A percentile compares a stretch with the other conserved stretches of the same genome.
phyloP scores from a whole-genome alignment of 2,113 vertebrate species.

The Amphilophus citrinellus region DNA sequence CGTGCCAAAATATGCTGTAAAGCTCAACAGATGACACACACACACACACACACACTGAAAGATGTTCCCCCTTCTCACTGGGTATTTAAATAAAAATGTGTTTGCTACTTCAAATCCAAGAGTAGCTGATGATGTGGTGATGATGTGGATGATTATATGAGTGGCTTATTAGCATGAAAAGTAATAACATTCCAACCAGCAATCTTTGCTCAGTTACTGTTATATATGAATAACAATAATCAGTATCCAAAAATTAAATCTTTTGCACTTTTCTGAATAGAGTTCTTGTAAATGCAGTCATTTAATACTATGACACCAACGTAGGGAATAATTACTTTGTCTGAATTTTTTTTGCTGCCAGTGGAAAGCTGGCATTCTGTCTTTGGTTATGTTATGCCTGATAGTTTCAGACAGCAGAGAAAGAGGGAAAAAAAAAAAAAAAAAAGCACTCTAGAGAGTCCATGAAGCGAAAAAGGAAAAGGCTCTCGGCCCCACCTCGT shows the following conservation, averaged over 20 bases:
- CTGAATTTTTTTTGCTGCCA: constrained; percentile 2
- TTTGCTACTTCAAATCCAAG: constrained; percentile 18
- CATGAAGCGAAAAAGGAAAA: constrained; percentile 44
- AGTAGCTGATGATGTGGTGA: constrained; percentile 16
- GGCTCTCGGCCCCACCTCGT: constrained; percentile 54
- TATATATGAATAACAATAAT: constrained; percentile 25
- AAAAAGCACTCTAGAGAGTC: constrained; percentile 44
- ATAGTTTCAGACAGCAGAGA: constrained; percentile 44
- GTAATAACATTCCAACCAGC: constrained; percentile 5
- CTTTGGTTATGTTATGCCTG: constrained; percentile 26
- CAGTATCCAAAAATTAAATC: not conserved
- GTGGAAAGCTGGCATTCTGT: constrained; percentile 41
- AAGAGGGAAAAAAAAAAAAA: not conserved
- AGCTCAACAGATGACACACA: not conserved
- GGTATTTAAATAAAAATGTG: constrained; percentile 20
- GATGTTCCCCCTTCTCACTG: not conserved
- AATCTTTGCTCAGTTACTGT: constrained; percentile 22
- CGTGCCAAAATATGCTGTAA: not conserved
- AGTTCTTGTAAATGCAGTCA: not conserved
- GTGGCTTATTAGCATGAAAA: not conserved
- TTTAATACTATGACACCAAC: constrained; percentile 20
- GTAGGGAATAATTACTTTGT: constrained; percentile 41
- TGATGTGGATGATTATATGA: constrained; percentile 25
- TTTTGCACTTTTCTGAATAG: constrained; percentile 1
- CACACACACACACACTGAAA: not conserved